Percentiles rank a stretch among this genome's conserved stretches.
These are phyloP conservation scores for Drosophila kepulauana DNA, from an alignment of 1,140 invertebrate genomes.

Conservation along the genomic window DNA sequence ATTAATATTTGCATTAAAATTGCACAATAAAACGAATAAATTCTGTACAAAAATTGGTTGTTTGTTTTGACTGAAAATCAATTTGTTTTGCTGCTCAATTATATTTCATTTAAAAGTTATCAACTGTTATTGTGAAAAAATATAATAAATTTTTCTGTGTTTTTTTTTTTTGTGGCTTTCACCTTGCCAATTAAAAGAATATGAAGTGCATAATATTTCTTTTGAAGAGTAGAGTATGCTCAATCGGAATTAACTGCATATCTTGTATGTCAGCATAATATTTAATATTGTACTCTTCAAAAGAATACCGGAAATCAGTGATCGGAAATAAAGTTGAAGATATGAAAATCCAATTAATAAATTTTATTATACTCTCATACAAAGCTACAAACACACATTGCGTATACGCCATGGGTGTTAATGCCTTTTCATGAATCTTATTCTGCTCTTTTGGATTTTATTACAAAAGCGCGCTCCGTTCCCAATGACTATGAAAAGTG, in stretches of 20 bases:
- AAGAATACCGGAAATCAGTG: no score
- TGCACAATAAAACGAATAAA: constrained; percentile 31
- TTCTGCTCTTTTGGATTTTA: constrained; percentile 39
- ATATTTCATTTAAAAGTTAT: constrained; percentile 23
- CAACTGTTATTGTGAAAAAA: not conserved
- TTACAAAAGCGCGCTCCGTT: constrained; percentile 33
- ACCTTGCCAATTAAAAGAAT: not conserved
- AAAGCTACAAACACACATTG: constrained; percentile 20
- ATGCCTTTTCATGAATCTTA: constrained; percentile 50
- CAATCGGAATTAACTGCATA: no score
- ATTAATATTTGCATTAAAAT: constrained; percentile 43
- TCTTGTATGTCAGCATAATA: no score
- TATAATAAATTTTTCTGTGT: not conserved
- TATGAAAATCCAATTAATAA: not conserved
- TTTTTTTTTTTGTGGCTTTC: not conserved
- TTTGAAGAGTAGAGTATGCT: not conserved
- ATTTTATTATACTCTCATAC: not conserved
- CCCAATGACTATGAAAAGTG: constrained; percentile 56
- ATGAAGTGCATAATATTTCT: not conserved
- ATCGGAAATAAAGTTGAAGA: no score
- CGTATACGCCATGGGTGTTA: constrained; percentile 37
- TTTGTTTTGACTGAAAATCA: constrained; percentile 12
- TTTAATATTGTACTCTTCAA: no score
- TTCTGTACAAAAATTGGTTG: not conserved
- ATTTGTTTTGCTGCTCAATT: constrained; percentile 29